Conservation (phyloP, 2,113 vertebrate genomes). For the Xenopus tropicalis region DNA sequence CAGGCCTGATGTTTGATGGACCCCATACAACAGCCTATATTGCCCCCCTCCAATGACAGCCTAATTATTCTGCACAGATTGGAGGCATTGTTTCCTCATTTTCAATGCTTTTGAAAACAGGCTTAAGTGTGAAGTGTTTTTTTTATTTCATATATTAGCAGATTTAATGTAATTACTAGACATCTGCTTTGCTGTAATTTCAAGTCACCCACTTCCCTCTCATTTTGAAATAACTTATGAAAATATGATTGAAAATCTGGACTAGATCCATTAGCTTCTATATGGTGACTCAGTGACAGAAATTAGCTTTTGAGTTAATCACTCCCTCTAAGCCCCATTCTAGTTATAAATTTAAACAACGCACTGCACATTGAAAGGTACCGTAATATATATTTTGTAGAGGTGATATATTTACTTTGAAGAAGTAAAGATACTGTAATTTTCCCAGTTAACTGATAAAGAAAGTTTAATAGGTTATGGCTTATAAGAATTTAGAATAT, state of each 20-base stretch:
- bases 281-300: background rate
- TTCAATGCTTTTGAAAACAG: constrained; percentile 8
- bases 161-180: constrained; percentile 31
- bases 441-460: no score
- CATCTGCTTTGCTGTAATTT: constrained; percentile 17
- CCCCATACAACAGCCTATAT: no score
- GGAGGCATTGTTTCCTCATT: background rate
- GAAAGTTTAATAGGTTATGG: no score
- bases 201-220: constrained; percentile 20
- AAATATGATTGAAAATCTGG: background rate
- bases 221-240: constrained; percentile 10
- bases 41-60: no score
- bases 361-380: no score
- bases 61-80: background rate
- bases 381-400: no score
- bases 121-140: constrained; percentile 23
- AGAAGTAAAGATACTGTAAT: no score
- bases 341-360: no score
- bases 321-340: background rate
- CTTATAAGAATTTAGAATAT: no score
- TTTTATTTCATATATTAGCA: constrained; percentile 18
- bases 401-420: no score
- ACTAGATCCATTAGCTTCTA: background rate
- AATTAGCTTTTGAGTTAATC: background rate
- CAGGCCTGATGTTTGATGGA: no score